A percentile compares a stretch with the other conserved stretches of the same genome.
Conservation (phyloP, 2,113 vertebrate species). For the Seriola dumerili region DNA sequence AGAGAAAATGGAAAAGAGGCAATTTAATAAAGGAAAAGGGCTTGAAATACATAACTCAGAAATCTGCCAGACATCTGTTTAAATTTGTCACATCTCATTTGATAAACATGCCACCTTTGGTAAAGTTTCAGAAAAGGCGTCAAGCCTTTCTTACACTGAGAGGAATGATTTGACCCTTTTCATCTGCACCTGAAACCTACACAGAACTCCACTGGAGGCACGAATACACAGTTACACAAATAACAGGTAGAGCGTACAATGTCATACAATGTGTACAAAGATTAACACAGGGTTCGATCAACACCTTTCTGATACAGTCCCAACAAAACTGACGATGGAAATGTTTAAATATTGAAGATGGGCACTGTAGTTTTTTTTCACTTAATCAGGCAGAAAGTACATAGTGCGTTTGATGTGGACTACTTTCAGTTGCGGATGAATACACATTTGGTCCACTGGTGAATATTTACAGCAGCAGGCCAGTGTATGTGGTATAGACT, state of each 20-base stretch:
- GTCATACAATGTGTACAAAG: background rate
- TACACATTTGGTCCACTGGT: too few species aligned
- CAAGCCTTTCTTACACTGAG: background rate
- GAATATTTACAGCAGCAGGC: too few species aligned
- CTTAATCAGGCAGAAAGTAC: too few species aligned
- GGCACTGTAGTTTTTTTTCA: too few species aligned
- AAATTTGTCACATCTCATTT: conserved; percentile 43
- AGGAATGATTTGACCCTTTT: background rate
- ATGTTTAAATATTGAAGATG: too few species aligned
- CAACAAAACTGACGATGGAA: background rate
- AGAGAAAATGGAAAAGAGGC: conserved; percentile 45
- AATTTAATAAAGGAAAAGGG: conserved; percentile 43
- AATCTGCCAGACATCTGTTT: conserved; percentile 60
- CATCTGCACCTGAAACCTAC: background rate
- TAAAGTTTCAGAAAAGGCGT: background rate
- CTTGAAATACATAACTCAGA: conserved; percentile 46
- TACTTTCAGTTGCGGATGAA: too few species aligned
- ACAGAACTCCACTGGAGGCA: background rate
- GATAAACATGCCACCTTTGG: conserved; percentile 33
- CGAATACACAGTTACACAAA: background rate
- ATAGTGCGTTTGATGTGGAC: too few species aligned
- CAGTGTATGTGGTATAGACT: too few species aligned
- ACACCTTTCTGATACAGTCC: background rate
- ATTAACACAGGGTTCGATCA: too few species aligned
- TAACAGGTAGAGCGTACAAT: background rate